phyloP scores from a whole-genome alignment of 1,140 invertebrate genomes.

The Drosophila dunni region DNA sequence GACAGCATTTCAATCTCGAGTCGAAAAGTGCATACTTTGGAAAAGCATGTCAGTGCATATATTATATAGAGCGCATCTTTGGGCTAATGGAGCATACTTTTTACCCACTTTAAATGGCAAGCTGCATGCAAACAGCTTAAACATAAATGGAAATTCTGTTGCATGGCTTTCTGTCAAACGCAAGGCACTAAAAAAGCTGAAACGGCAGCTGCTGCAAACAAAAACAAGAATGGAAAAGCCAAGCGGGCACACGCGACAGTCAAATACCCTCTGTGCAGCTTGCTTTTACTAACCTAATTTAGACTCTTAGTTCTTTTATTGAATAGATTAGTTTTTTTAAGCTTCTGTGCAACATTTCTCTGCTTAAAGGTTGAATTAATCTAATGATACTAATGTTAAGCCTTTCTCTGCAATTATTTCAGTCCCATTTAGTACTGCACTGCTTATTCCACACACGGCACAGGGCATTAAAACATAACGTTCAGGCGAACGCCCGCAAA shows the following conservation, averaged over 20 bases:
- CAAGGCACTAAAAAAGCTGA: neutral
- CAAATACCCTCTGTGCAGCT: no score
- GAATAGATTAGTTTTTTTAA: no score
- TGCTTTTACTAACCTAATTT: no score
- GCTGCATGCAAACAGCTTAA: constrained; percentile 5
- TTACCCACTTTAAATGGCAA: neutral
- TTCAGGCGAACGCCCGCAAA: neutral
- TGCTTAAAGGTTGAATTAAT: no score
- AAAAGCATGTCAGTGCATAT: constrained; percentile 16
- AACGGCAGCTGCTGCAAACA: neutral
- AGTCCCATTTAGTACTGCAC: no score
- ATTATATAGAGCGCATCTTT: constrained; percentile 2
- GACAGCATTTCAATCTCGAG: neutral
- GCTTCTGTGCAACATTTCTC: no score
- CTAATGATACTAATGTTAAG: no score
- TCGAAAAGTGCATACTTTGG: constrained; percentile 6
- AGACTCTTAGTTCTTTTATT: no score
- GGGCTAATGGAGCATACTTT: constrained; percentile 3
- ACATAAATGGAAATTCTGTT: neutral
- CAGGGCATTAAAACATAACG: neutral
- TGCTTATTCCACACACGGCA: no score
- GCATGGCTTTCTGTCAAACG: constrained; percentile 11
- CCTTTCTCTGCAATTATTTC: no score
- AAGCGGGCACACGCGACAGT: no score
- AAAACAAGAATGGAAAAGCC: no score